Conservation (phyloP, 2,113 vertebrate species). For the Puffinus mauretanicus region DNA sequence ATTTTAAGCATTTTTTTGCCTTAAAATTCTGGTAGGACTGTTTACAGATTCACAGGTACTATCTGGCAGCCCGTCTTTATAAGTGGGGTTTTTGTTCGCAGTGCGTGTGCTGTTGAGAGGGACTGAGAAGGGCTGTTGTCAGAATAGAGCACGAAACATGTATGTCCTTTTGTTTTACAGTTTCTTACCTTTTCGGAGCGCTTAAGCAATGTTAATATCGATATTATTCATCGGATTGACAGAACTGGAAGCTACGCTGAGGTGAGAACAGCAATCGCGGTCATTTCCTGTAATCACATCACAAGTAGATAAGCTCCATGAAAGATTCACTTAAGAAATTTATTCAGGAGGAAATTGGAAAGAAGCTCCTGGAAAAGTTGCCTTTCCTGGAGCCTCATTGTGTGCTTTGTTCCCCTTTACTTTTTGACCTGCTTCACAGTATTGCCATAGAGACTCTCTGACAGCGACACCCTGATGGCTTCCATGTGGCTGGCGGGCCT, state of each 20-base stretch:
- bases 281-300: neutral
- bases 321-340: neutral
- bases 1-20: fast-evolving
- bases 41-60: fast-evolving
- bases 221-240: conserved; percentile 96
- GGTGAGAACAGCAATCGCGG: conserved; percentile 67
- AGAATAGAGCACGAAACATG: neutral
- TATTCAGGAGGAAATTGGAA: neutral
- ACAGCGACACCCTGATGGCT: neutral
- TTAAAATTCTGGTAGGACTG: neutral
- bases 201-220: conserved; percentile 91
- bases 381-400: neutral
- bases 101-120: fast-evolving
- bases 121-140: neutral
- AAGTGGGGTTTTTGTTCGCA: neutral
- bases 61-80: fast-evolving
- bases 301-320: fast-evolving
- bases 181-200: conserved; percentile 97
- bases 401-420: neutral
- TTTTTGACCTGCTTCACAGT: neutral
- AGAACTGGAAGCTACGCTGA: conserved; percentile 87
- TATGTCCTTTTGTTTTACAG: conserved; percentile 65
- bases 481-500: neutral
- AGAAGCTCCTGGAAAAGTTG: neutral
- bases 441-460: neutral